Base-by-base conservation (phyloP, 1,140 invertebrate species). In the Meteorus sp. region DNA sequence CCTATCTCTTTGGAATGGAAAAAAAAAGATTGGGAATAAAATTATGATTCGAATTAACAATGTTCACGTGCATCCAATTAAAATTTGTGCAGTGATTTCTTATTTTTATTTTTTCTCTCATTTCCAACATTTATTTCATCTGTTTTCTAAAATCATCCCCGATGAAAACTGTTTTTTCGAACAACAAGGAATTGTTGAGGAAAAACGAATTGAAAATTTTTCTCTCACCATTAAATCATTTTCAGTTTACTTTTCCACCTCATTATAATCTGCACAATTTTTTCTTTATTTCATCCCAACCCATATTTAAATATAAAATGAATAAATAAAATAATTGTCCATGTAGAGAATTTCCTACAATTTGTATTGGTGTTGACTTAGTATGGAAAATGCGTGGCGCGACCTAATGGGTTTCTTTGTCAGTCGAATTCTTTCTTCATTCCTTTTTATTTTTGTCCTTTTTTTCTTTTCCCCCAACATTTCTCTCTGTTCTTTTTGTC, bases 341-440 rank as follows among this genome's bases (percentile, higher is more conserved):
- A 33, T 33, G 6, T 7, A 33, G 11, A 6, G 29, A 33, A 33
- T 33, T 33, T 33, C 11, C 11, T 33, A 33, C 29, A 33, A 11
- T 11, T 11, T 33, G 29, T 39, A n/a, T n/a, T n/a, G 35, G 35
- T 8, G 35, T 4, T 39, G 8, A 5, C 68, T 72, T 71, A 69
- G 70, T 70, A 70, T 68, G 70, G 66, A 75, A 72, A 75, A 70
- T 65, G 50, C 62, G 41, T 59, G 39, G 56, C 39, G 29, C 22
- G 31, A 22, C 67, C 65, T 67, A 67, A 67, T 66, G 61, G 63
- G 65, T 59, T 67, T 59, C 63, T 66, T 68, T 64, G 66, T 72
- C 33, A 39, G 35, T 4, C 13, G 11, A 3, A 13, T 27, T 33
- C 27, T 11, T 31, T 23, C 19, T 48, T 5, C 17, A 22, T 45